A percentile compares a stretch with the other conserved stretches of the same genome.
phyloP scores from a whole-genome alignment of 2,797 vertebrate genomes.

The Acrocephalus scirpaceus region DNA sequence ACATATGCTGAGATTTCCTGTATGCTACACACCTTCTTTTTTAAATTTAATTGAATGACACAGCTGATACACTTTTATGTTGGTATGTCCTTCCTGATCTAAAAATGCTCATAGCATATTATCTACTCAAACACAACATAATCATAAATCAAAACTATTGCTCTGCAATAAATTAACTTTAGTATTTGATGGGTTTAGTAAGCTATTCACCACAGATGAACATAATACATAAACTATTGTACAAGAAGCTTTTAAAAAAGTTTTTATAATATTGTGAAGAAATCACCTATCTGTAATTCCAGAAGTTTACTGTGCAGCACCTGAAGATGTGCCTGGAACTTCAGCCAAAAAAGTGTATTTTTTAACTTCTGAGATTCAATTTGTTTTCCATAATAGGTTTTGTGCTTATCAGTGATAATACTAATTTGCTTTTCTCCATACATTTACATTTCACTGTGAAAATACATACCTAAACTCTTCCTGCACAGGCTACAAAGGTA shows the following conservation, averaged over 20 bases:
- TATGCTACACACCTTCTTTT: neutral
- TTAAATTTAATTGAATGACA: neutral
- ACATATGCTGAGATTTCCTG: neutral
- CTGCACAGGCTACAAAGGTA: neutral
- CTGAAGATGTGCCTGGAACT: neutral
- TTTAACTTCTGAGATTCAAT: neutral
- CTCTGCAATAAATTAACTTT: neutral
- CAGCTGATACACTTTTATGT: neutral
- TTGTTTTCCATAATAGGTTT: constrained; percentile 1
- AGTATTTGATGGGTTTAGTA: neutral
- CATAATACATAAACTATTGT: neutral
- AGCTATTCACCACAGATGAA: neutral
- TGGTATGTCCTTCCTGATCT: neutral
- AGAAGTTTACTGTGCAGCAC: neutral
- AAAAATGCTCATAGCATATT: neutral
- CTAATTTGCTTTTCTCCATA: neutral
- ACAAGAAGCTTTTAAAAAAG: neutral
- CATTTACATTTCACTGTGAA: neutral
- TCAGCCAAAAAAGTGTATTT: neutral
- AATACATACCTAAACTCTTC: neutral
- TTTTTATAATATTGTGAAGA: neutral
- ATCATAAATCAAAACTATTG: neutral
- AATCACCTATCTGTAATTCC: neutral
- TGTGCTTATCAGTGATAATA: neutral
- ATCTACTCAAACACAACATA: neutral